Base-by-base conservation (phyloP, 2,888 invertebrate species). In the Dryobota labecula region DNA sequence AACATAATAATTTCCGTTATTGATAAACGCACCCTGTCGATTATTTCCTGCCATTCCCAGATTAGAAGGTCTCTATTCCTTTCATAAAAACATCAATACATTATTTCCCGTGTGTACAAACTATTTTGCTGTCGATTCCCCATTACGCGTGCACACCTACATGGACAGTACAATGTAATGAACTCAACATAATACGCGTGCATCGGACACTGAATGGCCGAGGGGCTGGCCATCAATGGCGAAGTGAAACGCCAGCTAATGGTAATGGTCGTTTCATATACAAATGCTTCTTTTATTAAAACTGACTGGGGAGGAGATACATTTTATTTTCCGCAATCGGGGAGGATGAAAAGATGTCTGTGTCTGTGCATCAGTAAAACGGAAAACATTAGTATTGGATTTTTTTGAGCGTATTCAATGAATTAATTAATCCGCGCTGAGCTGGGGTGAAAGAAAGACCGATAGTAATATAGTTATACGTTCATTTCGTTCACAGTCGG, bases 201-300 rank as follows among this genome's bases (percentile, higher is more conserved):
- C 80, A 82, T 78, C 72, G 78, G 76, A 80, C 82, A 78, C 71
- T 82, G 87, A 86, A 86, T 81, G 78, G 81, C 74, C 82, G 80
- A 84, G 85, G 85, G 86, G 81, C 76, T 70, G 77, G 70, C 76
- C 78, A 84, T 85, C 85, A 84, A 85, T 85, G 75, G 82, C 64
- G 54, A 78, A 85, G 72, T 70, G 78, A 79, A 82, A 84, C 72
- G 82, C 53, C 58, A 72, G 78, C 83, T 87, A 87, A 87, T 87
- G 86, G 87, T 87, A 87, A 87, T 87, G 78, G 86, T 80, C 76
- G 74, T 82, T 85, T 83, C 82, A 86, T 87, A 87, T 84, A 87
- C 88, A 87, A 87, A 87, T 87, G 87, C 80, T 74, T 81, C 86
- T 86, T 86, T 86, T 76, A 85, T 76, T 78, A 82, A 78, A 84